phyloP scores from a whole-genome alignment of 2,888 invertebrate species.

The Perizoma affinitatum region DNA sequence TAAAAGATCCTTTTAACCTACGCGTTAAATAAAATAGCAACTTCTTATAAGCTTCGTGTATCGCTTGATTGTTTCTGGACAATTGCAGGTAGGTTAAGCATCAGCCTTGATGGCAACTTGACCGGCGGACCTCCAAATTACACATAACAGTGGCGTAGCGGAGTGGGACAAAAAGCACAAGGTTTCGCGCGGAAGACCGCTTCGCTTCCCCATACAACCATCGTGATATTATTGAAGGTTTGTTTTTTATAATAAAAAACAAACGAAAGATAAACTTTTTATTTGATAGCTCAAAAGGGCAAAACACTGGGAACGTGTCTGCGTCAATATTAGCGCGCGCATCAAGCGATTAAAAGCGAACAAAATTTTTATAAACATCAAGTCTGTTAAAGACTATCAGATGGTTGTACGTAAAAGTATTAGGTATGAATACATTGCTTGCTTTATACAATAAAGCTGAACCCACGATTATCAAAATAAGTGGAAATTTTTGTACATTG shows the following conservation, averaged over 20 bases:
- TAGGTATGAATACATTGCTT: slow-evolving; percentile 44
- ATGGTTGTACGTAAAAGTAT: slow-evolving; percentile 50
- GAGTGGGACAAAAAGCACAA: slow-evolving; percentile 68
- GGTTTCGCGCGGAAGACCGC: slow-evolving; percentile 56
- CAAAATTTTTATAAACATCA: too few species aligned
- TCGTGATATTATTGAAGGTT: slow-evolving; percentile 33
- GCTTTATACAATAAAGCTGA: slow-evolving; percentile 6
- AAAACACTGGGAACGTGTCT: too few species aligned
- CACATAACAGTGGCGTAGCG: slow-evolving; percentile 79
- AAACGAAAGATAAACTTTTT: too few species aligned
- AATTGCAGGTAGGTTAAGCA: slow-evolving; percentile 45
- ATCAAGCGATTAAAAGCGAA: too few species aligned
- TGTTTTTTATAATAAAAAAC: too few species aligned
- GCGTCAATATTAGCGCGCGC: too few species aligned
- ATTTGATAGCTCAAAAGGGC: too few species aligned
- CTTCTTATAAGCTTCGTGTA: slow-evolving; percentile 4
- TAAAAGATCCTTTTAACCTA: slow-evolving; percentile 15
- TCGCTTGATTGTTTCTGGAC: slow-evolving; percentile 21
- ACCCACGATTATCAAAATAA: slow-evolving; percentile 9
- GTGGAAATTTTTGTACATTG: slow-evolving; percentile 15
- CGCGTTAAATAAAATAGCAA: slow-evolving; percentile 21
- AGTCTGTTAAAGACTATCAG: slow-evolving; percentile 30
- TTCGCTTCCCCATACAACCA: slow-evolving; percentile 64
- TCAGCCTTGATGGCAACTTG: slow-evolving; percentile 65
- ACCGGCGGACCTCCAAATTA: slow-evolving; percentile 83